Percentiles rank a stretch among this genome's conserved stretches.
These are phyloP conservation scores for Dromaius novaehollandiae DNA, from an alignment of 2,113 vertebrate species.

Conservation along the genomic window DNA sequence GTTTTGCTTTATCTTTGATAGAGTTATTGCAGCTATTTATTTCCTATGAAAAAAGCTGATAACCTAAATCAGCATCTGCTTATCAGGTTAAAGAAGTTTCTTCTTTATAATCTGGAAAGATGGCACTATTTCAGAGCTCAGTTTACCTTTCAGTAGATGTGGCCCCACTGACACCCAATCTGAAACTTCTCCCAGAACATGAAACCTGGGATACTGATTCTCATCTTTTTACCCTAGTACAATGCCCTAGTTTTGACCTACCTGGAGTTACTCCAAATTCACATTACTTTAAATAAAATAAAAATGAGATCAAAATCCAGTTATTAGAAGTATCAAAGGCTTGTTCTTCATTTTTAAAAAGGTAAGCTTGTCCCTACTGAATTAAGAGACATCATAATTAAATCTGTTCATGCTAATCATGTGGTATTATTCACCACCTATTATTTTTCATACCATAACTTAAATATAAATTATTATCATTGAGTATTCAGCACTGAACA, in stretches of 20 bases:
- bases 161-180: background rate
- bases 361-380: background rate
- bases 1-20: background rate
- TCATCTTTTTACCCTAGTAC: background rate
- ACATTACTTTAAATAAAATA: background rate
- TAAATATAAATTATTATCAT: background rate
- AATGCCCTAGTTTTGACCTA: background rate
- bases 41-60: background rate
- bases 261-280: background rate
- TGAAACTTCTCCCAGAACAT: background rate
- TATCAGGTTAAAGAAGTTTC: background rate
- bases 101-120: background rate
- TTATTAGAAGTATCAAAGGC: background rate
- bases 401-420: background rate
- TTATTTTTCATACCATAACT: background rate
- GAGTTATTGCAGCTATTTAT: background rate
- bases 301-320: background rate
- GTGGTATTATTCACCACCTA: background rate
- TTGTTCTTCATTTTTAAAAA: background rate
- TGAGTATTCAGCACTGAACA: background rate
- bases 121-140: background rate
- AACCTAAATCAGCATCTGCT: background rate
- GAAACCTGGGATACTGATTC: background rate
- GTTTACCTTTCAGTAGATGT: background rate
- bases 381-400: background rate